These are phyloP conservation scores for Oenanthe melanoleuca DNA, from an alignment of 2,113 vertebrate species.

Conservation along the genomic window DNA sequence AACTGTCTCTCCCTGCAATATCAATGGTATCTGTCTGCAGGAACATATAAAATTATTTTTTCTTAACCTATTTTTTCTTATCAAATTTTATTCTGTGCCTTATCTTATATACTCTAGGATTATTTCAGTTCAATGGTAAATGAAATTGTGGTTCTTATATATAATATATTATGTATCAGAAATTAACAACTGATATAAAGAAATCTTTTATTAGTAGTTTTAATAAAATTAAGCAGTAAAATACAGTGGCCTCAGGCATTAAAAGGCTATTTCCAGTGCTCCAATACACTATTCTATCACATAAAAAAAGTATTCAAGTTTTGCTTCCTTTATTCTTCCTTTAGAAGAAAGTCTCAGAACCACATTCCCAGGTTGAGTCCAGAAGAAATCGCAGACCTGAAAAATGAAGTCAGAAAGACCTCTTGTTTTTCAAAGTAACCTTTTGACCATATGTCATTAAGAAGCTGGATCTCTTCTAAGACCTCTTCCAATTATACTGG, in stretches of 20 bases:
- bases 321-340: not conserved
- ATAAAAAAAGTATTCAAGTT: not conserved
- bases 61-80: not conserved
- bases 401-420: not conserved
- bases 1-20: not conserved
- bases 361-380: not conserved
- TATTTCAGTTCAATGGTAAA: not conserved
- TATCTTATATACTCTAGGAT: not conserved
- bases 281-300: not conserved
- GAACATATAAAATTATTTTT: not conserved
- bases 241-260: not conserved
- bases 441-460: slow-evolving; percentile 50
- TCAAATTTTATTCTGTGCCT: not conserved
- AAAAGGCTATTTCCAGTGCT: not conserved
- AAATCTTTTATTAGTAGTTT: not conserved
- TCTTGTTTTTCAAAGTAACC: slow-evolving; percentile 19
- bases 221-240: not conserved
- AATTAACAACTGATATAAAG: not conserved
- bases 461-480: slow-evolving; percentile 47
- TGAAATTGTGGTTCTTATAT: not conserved
- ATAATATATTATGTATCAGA: not conserved
- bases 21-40: not conserved
- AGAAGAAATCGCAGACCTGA: not conserved
- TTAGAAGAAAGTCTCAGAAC: not conserved
- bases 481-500: slow-evolving; percentile 46